Percentiles rank a stretch among this genome's conserved stretches.
These are phyloP conservation scores for Ianthella basta DNA, from an alignment of 37 sponge, comb jelly and placozoan genomes.

Conservation along the genomic window DNA sequence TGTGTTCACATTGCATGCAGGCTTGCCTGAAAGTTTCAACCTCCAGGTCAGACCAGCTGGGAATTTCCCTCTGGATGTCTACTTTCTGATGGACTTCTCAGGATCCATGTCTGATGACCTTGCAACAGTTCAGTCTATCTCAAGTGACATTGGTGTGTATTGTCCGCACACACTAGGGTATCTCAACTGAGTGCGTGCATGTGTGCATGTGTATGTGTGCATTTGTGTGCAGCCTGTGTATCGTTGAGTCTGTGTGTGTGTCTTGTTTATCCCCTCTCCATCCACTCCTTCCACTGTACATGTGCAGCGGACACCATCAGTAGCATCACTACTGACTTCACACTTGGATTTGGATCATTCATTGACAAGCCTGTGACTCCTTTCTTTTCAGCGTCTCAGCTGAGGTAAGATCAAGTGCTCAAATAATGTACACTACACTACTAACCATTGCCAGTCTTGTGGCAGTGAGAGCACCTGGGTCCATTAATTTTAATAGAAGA, in stretches of 20 bases:
- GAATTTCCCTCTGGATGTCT: constrained; percentile 86
- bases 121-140: neutral
- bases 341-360: constrained; percentile 63
- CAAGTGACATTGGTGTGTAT: neutral
- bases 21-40: constrained; percentile 56
- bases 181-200: too few relatives aligned
- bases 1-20: constrained; percentile 39
- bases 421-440: too few relatives aligned
- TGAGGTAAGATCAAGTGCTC: too few relatives aligned
- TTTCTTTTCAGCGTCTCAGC: constrained; percentile 9
- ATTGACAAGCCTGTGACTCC: constrained; percentile 48
- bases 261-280: too few relatives aligned
- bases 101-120: constrained; percentile 84
- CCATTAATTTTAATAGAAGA: too few relatives aligned
- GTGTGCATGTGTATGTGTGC: too few relatives aligned
- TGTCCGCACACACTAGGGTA: too few relatives aligned
- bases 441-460: too few relatives aligned
- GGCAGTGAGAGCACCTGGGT: too few relatives aligned
- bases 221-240: too few relatives aligned
- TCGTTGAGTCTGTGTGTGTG: too few relatives aligned
- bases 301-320: constrained; percentile 27
- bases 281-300: neutral
- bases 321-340: constrained; percentile 34
- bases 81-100: constrained; percentile 89
- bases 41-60: constrained; percentile 73